Percentiles rank a stretch among this genome's conserved stretches.
Conservation (phyloP, 2,113 vertebrate species). For the Tychaedon coryphoeus region DNA sequence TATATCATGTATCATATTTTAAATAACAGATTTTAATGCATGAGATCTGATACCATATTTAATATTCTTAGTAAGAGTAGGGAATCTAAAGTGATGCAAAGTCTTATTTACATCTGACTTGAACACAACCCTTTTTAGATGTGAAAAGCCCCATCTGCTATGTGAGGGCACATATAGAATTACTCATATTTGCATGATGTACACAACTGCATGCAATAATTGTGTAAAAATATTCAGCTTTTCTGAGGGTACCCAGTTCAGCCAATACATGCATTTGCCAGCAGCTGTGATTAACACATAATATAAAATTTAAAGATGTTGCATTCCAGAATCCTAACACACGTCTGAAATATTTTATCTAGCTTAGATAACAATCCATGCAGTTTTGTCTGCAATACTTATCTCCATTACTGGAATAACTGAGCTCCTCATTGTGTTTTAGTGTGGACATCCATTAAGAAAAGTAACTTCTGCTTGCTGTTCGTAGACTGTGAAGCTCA, state of each 20-base stretch:
- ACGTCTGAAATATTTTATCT: background rate
- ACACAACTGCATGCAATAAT: background rate
- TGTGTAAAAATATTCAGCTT: background rate
- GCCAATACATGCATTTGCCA: background rate
- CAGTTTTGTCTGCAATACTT: background rate
- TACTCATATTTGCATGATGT: background rate
- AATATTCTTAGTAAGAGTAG: background rate
- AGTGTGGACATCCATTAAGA: background rate
- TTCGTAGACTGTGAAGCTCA: background rate
- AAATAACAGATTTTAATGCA: background rate
- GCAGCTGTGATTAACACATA: background rate
- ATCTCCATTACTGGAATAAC: background rate
- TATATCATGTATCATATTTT: background rate
- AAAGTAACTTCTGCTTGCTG: background rate
- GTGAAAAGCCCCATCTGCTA: background rate
- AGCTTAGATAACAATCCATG: background rate
- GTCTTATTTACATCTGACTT: background rate
- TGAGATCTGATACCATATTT: background rate
- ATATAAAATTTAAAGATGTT: background rate
- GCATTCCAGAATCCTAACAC: background rate
- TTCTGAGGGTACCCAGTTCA: background rate
- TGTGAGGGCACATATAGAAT: background rate
- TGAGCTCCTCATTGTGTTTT: background rate
- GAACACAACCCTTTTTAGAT: background rate
- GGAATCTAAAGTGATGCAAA: background rate